Evolutionary conservation across 1,140 invertebrate species (phyloP).

Genomic region (Danaus melanippus): DNA sequence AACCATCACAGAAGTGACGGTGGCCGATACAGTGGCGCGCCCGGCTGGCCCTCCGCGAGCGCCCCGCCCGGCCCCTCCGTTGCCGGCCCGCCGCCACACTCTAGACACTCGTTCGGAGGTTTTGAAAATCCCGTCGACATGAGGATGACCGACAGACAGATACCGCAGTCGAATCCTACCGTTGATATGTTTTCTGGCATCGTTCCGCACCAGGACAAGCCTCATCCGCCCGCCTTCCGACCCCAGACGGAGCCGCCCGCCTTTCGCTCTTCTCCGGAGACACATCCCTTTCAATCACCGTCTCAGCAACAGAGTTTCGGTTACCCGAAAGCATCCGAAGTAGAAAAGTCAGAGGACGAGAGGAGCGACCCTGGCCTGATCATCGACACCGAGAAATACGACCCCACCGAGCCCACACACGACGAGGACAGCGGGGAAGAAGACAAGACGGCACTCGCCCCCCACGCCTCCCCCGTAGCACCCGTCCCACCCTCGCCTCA

Average conservation of each 20-base stretch:
- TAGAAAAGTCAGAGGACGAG: conserved; percentile 71
- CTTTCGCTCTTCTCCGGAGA: conserved; percentile 67
- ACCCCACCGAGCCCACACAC: conserved; percentile 78
- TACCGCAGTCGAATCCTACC: conserved; percentile 17
- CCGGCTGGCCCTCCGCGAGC: conserved; percentile 22
- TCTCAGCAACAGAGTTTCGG: conserved; percentile 74
- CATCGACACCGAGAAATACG: conserved; percentile 76
- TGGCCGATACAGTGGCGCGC: conserved; percentile 28
- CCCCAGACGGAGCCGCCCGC: conserved; percentile 69
- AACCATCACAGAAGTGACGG: conserved; percentile 28
- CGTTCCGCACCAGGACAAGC: conserved; percentile 18
- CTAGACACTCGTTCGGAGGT: conserved; percentile 43
- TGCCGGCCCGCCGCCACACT: conserved; percentile 17
- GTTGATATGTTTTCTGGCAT: conserved; percentile 17
- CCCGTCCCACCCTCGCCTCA: conserved; percentile 12
- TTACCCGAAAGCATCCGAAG: conserved; percentile 55
- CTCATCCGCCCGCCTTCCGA: conserved; percentile 22
- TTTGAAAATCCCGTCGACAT: conserved; percentile 54
- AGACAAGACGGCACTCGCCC: conserved; percentile 17
- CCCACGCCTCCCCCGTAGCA: conserved; percentile 3
- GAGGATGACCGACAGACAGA: conserved; percentile 31
- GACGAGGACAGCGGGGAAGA: conserved; percentile 62
- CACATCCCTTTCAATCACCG: conserved; percentile 48
- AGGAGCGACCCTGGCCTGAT: conserved; percentile 77
- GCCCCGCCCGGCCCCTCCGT: conserved; percentile 11